Conservation (phyloP, 2,113 vertebrate genomes). For the Passer montanus region DNA sequence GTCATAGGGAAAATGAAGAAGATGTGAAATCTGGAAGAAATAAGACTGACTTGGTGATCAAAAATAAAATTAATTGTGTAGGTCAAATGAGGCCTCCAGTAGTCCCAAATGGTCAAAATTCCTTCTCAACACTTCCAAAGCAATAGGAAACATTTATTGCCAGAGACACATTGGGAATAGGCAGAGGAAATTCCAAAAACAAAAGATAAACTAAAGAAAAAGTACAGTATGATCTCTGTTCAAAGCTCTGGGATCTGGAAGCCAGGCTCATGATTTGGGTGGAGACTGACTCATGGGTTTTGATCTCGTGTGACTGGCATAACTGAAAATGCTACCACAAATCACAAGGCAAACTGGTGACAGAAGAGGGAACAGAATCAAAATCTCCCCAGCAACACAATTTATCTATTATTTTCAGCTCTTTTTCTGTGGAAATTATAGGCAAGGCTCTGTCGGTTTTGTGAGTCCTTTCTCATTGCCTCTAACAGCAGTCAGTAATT, state of each 20-base stretch:
- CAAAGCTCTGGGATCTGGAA: constrained; percentile 45
- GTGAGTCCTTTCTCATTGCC: background rate
- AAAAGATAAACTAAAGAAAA: constrained; percentile 38
- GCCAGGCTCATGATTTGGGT: constrained; percentile 51
- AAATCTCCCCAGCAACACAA: constrained; percentile 43
- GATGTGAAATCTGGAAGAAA: background rate
- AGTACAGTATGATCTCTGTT: background rate
- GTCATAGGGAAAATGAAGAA: background rate
- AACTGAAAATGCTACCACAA: constrained; percentile 45
- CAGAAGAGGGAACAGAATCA: constrained; percentile 21
- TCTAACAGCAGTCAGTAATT: constrained; percentile 13
- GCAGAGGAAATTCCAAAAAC: constrained; percentile 37
- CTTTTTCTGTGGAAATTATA: constrained; percentile 25
- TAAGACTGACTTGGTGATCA: background rate
- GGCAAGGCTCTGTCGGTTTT: background rate
- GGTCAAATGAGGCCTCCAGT: background rate
- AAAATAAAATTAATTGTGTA: background rate
- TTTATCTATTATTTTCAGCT: constrained; percentile 26
- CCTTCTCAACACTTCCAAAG: background rate
- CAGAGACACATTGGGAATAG: background rate
- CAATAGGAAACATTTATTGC: constrained; percentile 15
- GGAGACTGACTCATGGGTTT: constrained; percentile 46
- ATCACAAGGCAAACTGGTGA: constrained; percentile 61
- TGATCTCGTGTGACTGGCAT: constrained; percentile 54
- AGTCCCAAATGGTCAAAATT: background rate